A percentile compares a stretch with the other conserved stretches of the same genome.
Conservation (phyloP, 2,113 vertebrate species). For the Uria lomvia region DNA sequence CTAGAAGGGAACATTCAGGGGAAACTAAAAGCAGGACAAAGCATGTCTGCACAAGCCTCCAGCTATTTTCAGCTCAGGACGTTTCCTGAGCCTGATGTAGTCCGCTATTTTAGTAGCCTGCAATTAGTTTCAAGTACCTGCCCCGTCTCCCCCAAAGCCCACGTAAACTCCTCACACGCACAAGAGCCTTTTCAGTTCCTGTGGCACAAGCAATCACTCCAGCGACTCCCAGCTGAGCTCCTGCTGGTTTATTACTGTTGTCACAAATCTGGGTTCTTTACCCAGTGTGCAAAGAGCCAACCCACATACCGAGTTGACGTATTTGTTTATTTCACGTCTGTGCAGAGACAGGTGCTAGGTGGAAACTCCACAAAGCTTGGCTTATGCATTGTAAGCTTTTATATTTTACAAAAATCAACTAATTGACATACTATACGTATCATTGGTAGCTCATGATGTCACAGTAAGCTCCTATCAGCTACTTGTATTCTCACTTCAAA, state of each 20-base stretch:
- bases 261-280: no score
- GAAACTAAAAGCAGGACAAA: neutral
- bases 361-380: neutral
- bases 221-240: fast-evolving
- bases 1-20: neutral
- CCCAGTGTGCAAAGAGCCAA: no score
- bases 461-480: neutral
- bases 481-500: neutral
- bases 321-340: neutral
- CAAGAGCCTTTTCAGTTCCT: neutral
- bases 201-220: neutral
- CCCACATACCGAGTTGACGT: no score
- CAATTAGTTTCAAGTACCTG: neutral
- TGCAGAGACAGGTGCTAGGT: neutral
- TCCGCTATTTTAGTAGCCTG: neutral
- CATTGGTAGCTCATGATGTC: neutral
- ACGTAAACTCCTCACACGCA: fast-evolving
- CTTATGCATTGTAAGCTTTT: neutral
- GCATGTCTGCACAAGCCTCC: neutral
- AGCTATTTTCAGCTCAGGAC: neutral
- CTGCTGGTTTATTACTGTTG: neutral
- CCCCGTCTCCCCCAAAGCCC: neutral
- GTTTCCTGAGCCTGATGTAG: fast-evolving
- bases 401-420: neutral
- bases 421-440: neutral